Percentiles rank a stretch among this genome's conserved stretches.
phyloP scores from a whole-genome alignment of 2,888 invertebrate genomes.

The Eretmocerus hayati region DNA sequence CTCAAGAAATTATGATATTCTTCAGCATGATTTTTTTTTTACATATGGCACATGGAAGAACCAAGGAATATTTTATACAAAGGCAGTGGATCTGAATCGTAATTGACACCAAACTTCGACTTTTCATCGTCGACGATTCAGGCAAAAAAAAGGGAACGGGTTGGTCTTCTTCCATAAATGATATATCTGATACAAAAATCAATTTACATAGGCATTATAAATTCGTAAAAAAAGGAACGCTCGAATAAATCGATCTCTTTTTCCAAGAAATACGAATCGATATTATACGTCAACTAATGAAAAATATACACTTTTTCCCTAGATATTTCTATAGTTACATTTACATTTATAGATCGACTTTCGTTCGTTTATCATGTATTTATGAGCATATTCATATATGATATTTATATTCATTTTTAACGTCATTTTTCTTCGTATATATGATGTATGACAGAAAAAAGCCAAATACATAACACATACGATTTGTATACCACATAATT shows the following conservation, averaged over 20 bases:
- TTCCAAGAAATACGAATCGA: conserved; percentile 21
- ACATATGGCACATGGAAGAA: conserved; percentile 22
- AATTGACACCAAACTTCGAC: conserved; percentile 16
- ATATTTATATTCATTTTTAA: too few species aligned
- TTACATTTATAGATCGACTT: conserved; percentile 23
- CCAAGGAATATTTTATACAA: conserved; percentile 12
- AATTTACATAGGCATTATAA: conserved; percentile 13
- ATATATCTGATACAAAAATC: conserved; percentile 8
- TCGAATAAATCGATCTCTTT: conserved; percentile 16
- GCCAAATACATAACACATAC: conserved; percentile 10
- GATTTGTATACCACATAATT: too few species aligned
- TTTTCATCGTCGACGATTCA: too few species aligned
- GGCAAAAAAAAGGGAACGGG: too few species aligned
- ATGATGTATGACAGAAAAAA: conserved; percentile 10
- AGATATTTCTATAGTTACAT: conserved; percentile 23
- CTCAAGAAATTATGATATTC: conserved; percentile 2
- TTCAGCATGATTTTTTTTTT: conserved; percentile 5
- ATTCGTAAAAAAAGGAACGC: conserved; percentile 20
- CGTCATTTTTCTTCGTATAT: neutral
- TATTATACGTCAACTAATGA: conserved; percentile 23
- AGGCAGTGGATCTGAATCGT: conserved; percentile 11
- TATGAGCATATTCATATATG: neutral
- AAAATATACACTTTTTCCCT: conserved; percentile 24
- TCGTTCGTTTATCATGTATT: conserved; percentile 21
- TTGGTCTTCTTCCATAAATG: conserved; percentile 4